A percentile compares a stretch with the other conserved stretches of the same genome.
Conservation (phyloP, 2,113 vertebrate genomes). For the Mohoua ochrocephala region DNA sequence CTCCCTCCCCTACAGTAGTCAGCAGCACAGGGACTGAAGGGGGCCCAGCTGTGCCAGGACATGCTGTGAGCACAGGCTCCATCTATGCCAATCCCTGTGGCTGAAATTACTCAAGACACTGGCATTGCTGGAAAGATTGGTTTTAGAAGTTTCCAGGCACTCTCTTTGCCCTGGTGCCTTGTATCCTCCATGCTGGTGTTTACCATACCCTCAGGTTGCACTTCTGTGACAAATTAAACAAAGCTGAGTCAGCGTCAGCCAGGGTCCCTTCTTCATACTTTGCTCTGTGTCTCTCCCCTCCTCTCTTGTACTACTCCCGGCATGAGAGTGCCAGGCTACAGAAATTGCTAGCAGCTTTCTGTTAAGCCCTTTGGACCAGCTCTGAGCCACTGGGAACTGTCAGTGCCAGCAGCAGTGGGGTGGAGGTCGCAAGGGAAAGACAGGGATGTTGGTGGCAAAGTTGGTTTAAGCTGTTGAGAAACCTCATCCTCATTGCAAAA, state of each 20-base stretch:
- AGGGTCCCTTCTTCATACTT: not conserved
- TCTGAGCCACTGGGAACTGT: not conserved
- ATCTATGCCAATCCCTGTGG: not conserved
- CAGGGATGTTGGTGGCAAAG: not conserved
- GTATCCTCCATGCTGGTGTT: not conserved
- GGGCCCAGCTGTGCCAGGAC: not conserved
- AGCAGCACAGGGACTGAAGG: rapidly evolving
- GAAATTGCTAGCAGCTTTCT: not conserved
- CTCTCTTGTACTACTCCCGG: not conserved
- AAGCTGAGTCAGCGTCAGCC: not conserved
- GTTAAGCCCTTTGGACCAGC: not conserved
- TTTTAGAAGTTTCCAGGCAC: not conserved
- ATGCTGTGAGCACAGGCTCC: not conserved
- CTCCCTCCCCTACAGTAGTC: not conserved
- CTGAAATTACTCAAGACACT: not conserved
- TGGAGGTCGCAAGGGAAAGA: not conserved
- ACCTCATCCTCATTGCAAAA: not conserved
- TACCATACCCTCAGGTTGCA: not conserved
- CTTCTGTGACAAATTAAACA: conserved; percentile 7
- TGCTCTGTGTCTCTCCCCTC: not conserved
- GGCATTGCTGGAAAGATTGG: not conserved
- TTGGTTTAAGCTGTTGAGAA: not conserved
- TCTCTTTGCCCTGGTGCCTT: not conserved
- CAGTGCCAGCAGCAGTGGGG: not conserved
- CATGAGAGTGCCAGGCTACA: not conserved